phyloP scores from a whole-genome alignment of 2,797 vertebrate species.

The Numenius phaeopus region DNA sequence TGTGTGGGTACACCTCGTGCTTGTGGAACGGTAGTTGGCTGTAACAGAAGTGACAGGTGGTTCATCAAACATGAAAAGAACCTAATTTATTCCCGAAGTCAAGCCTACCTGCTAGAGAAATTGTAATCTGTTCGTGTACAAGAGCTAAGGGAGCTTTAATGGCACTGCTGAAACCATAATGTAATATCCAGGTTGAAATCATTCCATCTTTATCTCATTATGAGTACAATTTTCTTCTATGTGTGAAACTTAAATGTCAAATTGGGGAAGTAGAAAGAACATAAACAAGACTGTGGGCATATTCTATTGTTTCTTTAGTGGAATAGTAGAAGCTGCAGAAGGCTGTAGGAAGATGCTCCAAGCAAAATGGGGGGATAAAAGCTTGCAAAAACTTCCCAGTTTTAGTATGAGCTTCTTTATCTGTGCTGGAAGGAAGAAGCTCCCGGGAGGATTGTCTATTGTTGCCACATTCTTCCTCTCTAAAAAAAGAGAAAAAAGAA shows the following conservation, averaged over 20 bases:
- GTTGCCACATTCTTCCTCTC: background rate
- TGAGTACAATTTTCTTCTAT: background rate
- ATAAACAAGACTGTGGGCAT: background rate
- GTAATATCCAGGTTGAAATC: conserved; percentile 37
- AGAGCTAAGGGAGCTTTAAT: conserved; percentile 50
- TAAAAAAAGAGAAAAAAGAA: background rate
- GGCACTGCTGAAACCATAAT: conserved; percentile 20
- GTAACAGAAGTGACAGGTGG: background rate
- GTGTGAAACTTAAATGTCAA: conserved; percentile 13
- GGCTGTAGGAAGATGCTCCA: background rate
- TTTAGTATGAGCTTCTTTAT: background rate
- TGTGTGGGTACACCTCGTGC: accelerated
- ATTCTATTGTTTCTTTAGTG: background rate
- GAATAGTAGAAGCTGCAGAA: background rate
- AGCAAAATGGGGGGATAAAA: background rate
- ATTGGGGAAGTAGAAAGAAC: background rate
- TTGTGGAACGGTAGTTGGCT: background rate
- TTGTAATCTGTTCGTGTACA: background rate
- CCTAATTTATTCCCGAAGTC: background rate
- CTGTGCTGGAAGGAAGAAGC: background rate
- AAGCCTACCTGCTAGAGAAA: conserved; percentile 8
- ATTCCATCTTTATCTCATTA: conserved; percentile 61
- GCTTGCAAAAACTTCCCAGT: background rate
- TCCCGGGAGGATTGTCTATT: background rate
- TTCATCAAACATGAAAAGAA: background rate